Evolutionary conservation across 1,140 invertebrate species (phyloP), one percentile per base, ranked within the genome.

Genomic region (Watersipora subatra): DNA sequence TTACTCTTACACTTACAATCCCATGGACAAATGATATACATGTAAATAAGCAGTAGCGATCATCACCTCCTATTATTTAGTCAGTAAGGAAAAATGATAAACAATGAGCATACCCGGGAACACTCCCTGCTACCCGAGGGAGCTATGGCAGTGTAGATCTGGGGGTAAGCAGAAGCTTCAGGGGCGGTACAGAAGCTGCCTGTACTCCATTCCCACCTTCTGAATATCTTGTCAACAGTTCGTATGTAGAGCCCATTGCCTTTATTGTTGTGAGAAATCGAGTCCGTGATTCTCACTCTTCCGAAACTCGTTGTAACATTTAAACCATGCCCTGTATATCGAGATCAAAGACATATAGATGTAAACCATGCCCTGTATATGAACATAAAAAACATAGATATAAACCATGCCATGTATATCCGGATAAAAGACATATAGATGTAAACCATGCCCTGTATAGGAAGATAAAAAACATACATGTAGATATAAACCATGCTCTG

Each of bases 221-320:
- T 46, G 34, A 12, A 46, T 46, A 46, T 46, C 34, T 46, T 46
- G 74, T 93, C 89, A 70, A 91, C 86, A 58, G 88, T 86, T 20
- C 90, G 84, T 77, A 89, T 93, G 74, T 88, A 87, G 34, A 95
- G 80, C 19, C 92, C 92, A 78, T 95, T 91, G 0, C 84, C 90
- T 1, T 86, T 87, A 78, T 94, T 95, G 68, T 89, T 86, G 46
- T 85, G 83, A 20, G 94, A 82, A 56, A 88, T 85, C 1, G 93
- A 81, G 46, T 64, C 65, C 26, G 57, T 65, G 1, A 76, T 22
- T 63, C 85, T 83, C 0, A 87, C 84, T 69, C 87, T 80, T 17
- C 91, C 91, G 68, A 85, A 86, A 20, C 89, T 90, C 61, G 89
- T 91, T 78, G 94, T 95, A 1, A 94, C 83, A 77, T 89, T 93